Base-by-base conservation (phyloP, 2,888 invertebrate genomes). In the Cactoblastis cactorum region DNA sequence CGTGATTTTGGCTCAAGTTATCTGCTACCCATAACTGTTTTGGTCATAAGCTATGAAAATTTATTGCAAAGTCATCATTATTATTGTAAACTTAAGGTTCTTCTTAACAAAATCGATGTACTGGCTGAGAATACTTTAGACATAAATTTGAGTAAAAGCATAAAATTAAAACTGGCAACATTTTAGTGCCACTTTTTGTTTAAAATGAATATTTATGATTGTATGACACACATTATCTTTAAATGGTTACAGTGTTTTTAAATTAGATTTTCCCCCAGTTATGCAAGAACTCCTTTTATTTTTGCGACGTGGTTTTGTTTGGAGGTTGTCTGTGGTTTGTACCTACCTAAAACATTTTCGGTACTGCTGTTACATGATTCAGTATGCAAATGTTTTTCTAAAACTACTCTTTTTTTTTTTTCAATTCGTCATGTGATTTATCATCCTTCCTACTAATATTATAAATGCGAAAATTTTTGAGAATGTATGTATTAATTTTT, bases 1-100 rank as follows among this genome's bases (percentile, higher is more conserved):
- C n/a, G n/a, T n/a, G n/a, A n/a, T n/a, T n/a, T n/a, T n/a, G n/a
- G n/a, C n/a, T n/a, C n/a, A n/a, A n/a, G n/a, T n/a, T n/a, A n/a
- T 28, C 8, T 3, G 28, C 28, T 28, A n/a, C n/a, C n/a, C n/a
- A 15, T 24, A 35, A 53, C 19, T 45, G 18, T 33, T 51, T 39
- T 43, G 14, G 43, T 43, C 32, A 43, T 28, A 28, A 43, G n/a
- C 28, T 11, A 43, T 14, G n/a, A n/a, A n/a, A n/a, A n/a, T n/a
- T n/a, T n/a, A n/a, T n/a, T n/a, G n/a, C n/a, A n/a, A n/a, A n/a
- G n/a, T n/a, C n/a, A n/a, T n/a, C n/a, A n/a, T n/a, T n/a, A n/a
- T n/a, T n/a, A n/a, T n/a, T n/a, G n/a, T n/a, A n/a, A n/a, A n/a
- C n/a, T n/a, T n/a, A n/a, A n/a, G n/a, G n/a, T n/a, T n/a, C n/a